Evolutionary conservation across 2,888 invertebrate species (phyloP).

Genomic region (Lysandra coridon): DNA sequence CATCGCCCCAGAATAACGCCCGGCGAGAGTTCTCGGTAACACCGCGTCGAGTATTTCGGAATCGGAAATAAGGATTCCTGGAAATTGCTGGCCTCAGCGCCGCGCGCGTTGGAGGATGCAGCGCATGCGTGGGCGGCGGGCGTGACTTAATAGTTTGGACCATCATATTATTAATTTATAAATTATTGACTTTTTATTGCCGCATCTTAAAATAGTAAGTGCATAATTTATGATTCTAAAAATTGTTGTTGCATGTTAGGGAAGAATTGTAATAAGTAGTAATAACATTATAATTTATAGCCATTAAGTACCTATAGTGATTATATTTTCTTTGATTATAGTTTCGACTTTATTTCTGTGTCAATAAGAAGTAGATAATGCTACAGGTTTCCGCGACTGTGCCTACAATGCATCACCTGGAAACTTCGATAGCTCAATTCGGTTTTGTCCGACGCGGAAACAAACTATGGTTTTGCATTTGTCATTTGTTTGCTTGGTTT

Average conservation of each 20-base stretch:
- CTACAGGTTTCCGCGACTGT: too few species aligned
- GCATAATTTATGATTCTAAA: conserved; percentile 29
- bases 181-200: conserved; percentile 32
- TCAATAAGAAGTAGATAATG: too few species aligned
- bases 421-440: too few species aligned
- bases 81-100: conserved; percentile 69
- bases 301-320: too few species aligned
- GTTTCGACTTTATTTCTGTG: too few species aligned
- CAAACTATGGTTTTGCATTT: too few species aligned
- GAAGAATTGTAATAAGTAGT: background rate
- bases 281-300: background rate
- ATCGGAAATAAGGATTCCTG: conserved; percentile 77
- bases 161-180: conserved; percentile 15
- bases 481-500: too few species aligned
- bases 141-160: conserved; percentile 21
- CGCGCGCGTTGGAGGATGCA: conserved; percentile 53
- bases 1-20: conserved; percentile 74
- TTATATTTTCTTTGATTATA: too few species aligned
- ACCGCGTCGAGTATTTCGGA: conserved; percentile 71
- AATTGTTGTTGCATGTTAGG: conserved; percentile 19
- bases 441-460: too few species aligned
- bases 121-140: conserved; percentile 18
- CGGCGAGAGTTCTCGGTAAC: conserved; percentile 71
- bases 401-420: too few species aligned
- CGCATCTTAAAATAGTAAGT: conserved; percentile 1